Conservation (phyloP, 2,113 vertebrate genomes). For the Ramphastos sulfuratus region DNA sequence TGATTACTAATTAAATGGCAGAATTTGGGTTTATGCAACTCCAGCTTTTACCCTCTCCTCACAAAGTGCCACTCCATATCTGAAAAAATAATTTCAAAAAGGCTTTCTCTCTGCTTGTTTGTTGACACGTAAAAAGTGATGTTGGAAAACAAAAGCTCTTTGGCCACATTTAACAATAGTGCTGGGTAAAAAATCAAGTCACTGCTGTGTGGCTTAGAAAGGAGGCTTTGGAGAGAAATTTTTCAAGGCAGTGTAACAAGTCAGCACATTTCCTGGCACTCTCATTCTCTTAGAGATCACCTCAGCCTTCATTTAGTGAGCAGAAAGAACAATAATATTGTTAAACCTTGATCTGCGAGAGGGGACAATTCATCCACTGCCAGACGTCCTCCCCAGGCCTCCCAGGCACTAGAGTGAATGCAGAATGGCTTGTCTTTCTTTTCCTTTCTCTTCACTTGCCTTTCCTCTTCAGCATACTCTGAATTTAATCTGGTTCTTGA, state of each 20-base stretch:
- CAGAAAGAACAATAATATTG: conserved; percentile 16
- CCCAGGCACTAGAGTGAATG: background rate
- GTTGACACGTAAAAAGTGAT: conserved; percentile 25
- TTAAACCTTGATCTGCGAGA: conserved; percentile 41
- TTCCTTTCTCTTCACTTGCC: conserved; percentile 24
- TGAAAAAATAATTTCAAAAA: background rate
- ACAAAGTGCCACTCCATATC: background rate
- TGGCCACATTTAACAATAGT: conserved; percentile 7
- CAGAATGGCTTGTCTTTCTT: background rate
- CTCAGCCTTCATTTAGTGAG: conserved; percentile 13
- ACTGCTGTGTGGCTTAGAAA: background rate
- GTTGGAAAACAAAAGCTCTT: conserved; percentile 41
- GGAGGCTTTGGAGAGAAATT: conserved; percentile 13
- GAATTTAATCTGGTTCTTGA: conserved; percentile 53
- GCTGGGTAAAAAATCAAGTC: conserved; percentile 31
- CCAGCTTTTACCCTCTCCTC: background rate
- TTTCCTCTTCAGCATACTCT: conserved; percentile 4
- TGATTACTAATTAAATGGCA: conserved; percentile 66
- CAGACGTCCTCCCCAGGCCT: background rate
- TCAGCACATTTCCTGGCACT: background rate
- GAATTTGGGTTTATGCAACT: conserved; percentile 19
- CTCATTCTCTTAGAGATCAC: background rate
- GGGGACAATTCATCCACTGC: background rate
- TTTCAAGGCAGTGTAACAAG: background rate
- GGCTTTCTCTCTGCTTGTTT: background rate